phyloP scores from a whole-genome alignment of 2,888 invertebrate species.

The Drosophila histrio region DNA sequence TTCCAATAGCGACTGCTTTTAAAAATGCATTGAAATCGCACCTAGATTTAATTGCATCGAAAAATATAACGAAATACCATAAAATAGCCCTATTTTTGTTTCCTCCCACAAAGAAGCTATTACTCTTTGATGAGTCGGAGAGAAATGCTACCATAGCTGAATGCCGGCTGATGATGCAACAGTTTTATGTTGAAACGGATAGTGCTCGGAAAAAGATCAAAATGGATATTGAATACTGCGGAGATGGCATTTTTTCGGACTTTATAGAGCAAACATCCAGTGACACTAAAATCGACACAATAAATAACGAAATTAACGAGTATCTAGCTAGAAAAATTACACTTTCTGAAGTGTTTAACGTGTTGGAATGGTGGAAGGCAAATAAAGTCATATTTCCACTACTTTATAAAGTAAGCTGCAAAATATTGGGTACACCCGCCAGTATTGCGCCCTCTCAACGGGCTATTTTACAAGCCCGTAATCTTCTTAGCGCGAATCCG shows the following conservation, averaged over 20 bases:
- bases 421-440: slow-evolving; percentile 25
- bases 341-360: neutral
- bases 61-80: slow-evolving; percentile 20
- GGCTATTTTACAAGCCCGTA: slow-evolving; percentile 11
- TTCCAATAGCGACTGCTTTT: neutral
- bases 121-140: slow-evolving; percentile 3
- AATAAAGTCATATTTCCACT: slow-evolving; percentile 20
- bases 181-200: slow-evolving; percentile 9
- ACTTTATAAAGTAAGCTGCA: slow-evolving; percentile 23
- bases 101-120: slow-evolving; percentile 14
- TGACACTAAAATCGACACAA: slow-evolving; percentile 10
- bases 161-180: slow-evolving; percentile 11
- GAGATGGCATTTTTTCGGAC: slow-evolving; percentile 12
- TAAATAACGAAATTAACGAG: slow-evolving; percentile 18
- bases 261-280: slow-evolving; percentile 2
- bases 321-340: slow-evolving; percentile 7
- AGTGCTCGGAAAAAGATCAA: slow-evolving; percentile 1
- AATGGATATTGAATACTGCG: slow-evolving; percentile 3
- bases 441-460: neutral
- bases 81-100: slow-evolving; percentile 19
- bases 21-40: neutral
- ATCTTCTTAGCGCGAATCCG: neutral
- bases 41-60: slow-evolving; percentile 1
- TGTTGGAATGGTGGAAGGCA: slow-evolving; percentile 23
- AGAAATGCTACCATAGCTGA: neutral